Evolutionary conservation across 2,797 vertebrate genomes (phyloP).

Genomic region (Hydrophis major): DNA sequence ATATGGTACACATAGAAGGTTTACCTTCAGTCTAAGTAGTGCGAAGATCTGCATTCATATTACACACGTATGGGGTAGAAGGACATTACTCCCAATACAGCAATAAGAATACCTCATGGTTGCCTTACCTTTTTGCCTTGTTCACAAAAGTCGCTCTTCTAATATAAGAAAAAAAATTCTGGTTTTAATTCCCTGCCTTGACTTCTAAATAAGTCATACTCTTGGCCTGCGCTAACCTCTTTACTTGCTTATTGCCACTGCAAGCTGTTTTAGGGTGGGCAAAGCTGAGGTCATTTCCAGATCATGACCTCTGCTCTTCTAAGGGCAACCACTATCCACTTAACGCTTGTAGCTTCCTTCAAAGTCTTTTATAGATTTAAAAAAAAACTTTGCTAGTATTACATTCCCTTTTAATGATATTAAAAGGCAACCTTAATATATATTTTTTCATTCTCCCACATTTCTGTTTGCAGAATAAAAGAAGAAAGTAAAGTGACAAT

Average conservation of each 20-base stretch:
- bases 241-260: not conserved
- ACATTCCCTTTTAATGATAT: not conserved
- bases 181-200: not conserved
- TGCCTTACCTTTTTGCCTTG: not conserved
- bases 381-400: not conserved
- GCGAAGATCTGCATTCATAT: not conserved
- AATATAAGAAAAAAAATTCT: not conserved
- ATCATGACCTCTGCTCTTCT: not conserved
- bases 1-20: not conserved
- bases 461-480: not conserved
- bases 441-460: not conserved
- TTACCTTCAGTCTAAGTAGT: not conserved
- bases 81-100: not conserved
- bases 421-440: not conserved
- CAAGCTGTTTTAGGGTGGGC: not conserved
- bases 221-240: conserved; percentile 9
- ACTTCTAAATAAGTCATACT: conserved; percentile 4
- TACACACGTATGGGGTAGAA: not conserved
- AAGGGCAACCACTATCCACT: not conserved
- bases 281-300: not conserved
- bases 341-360: conserved; percentile 22
- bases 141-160: not conserved
- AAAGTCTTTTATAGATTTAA: not conserved
- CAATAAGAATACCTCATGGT: not conserved
- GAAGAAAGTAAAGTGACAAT: conserved; percentile 15